Percentiles rank a stretch among this genome's conserved stretches.
Conservation (phyloP, 35 echinoderm and acorn worm genomes). For the Heliocidaris erythrogramma region DNA sequence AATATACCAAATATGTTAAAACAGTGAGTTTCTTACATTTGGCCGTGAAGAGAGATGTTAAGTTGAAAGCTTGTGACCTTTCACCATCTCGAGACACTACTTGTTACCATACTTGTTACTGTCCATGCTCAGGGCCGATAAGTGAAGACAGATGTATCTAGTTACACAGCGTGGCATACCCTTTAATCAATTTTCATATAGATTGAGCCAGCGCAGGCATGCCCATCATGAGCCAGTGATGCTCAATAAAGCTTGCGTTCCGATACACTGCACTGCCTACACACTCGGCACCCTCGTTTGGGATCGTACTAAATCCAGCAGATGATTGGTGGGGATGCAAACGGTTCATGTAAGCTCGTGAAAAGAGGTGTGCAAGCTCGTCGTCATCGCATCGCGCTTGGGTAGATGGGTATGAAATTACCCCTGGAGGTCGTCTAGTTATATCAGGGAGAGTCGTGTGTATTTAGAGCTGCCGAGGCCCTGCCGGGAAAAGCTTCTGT, state of each 20-base stretch:
- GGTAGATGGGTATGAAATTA: conserved; percentile 42
- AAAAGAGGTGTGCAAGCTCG: conserved; percentile 9
- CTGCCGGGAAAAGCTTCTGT: neutral
- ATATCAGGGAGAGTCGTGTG: neutral
- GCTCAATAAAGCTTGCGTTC: conserved; percentile 1
- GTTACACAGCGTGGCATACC: neutral
- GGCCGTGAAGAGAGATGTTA: neutral
- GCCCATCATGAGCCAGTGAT: neutral
- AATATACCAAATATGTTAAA: too few relatives aligned
- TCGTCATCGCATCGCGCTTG: conserved; percentile 20
- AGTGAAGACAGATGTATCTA: conserved; percentile 17
- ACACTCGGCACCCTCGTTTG: neutral
- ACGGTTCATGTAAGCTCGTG: neutral
- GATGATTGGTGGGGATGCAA: neutral
- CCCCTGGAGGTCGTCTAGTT: neutral
- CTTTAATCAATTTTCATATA: conserved; percentile 19
- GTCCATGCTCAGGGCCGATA: neutral
- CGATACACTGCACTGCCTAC: neutral
- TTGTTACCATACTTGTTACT: neutral
- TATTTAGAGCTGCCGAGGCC: neutral
- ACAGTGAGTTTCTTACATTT: neutral
- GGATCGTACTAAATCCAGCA: neutral
- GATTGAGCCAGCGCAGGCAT: neutral
- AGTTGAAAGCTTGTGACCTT: neutral
- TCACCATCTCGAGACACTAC: neutral